These are phyloP conservation scores for Leptopilina myrica DNA, from an alignment of 2,888 invertebrate genomes.

Conservation along the genomic window DNA sequence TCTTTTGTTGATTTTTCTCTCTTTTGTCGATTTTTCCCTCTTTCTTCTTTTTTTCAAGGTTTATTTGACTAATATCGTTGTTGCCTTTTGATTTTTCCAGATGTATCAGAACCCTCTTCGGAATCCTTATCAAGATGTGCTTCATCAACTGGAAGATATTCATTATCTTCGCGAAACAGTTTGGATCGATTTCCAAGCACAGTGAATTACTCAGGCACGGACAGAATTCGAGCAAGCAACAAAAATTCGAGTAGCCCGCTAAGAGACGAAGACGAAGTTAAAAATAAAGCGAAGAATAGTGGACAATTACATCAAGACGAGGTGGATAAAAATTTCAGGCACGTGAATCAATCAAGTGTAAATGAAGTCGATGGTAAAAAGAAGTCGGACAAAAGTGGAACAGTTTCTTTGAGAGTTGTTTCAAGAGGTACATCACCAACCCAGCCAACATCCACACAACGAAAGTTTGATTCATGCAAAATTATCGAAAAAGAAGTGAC, in stretches of 20 bases:
- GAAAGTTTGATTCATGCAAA: slow-evolving; percentile 86
- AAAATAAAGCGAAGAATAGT: slow-evolving; percentile 48
- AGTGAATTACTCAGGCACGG: slow-evolving; percentile 63
- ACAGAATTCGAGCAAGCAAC: slow-evolving; percentile 61
- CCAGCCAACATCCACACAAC: slow-evolving; percentile 80
- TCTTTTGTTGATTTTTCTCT: neutral
- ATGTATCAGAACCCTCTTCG: slow-evolving; percentile 62
- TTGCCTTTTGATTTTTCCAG: slow-evolving; percentile 53
- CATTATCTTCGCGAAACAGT: slow-evolving; percentile 56
- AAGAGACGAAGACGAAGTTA: slow-evolving; percentile 59
- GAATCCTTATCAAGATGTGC: slow-evolving; percentile 63
- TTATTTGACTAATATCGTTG: too few species aligned
- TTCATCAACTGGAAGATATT: slow-evolving; percentile 57
- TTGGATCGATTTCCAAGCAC: slow-evolving; percentile 59
- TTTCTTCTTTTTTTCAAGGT: too few species aligned
- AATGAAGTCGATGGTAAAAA: slow-evolving; percentile 47
- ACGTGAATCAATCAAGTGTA: slow-evolving; percentile 48
- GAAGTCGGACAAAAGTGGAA: slow-evolving; percentile 36
- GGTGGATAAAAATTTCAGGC: slow-evolving; percentile 50
- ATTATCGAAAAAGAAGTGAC: slow-evolving; percentile 84
- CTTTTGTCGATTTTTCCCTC: too few species aligned
- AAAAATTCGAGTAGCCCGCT: slow-evolving; percentile 47
- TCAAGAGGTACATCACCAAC: slow-evolving; percentile 89
- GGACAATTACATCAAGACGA: slow-evolving; percentile 40
- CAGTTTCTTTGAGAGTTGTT: slow-evolving; percentile 79